Evolutionary conservation across 2,888 invertebrate genomes (phyloP).

Genomic region (Luffia ferchaultella): DNA sequence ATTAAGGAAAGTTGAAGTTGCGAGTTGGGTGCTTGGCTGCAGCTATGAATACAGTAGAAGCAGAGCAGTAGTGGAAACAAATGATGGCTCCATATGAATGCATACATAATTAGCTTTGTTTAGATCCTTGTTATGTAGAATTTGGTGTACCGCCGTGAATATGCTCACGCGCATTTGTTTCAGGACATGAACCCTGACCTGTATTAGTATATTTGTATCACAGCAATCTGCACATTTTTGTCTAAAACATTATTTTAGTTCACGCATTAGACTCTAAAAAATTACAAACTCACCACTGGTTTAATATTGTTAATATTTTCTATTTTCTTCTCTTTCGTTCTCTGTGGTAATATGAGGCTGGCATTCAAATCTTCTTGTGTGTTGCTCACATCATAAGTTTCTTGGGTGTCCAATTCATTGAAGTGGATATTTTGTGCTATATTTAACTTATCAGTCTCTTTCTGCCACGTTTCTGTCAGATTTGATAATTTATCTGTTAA

Average conservation of each 20-base stretch:
- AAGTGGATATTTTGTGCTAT: conserved; percentile 40
- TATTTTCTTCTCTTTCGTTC: conserved; percentile 34
- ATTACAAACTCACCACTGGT: conserved; percentile 39
- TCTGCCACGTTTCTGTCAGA: conserved; percentile 56
- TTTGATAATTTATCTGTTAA: conserved; percentile 80
- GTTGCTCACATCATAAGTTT: conserved; percentile 43
- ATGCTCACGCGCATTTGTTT: too few relatives aligned
- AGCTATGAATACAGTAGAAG: too few relatives aligned
- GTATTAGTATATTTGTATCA: too few relatives aligned
- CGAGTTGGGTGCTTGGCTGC: too few relatives aligned
- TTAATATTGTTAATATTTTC: conserved; percentile 40
- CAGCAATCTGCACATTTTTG: too few relatives aligned
- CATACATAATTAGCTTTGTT: conserved; percentile 4
- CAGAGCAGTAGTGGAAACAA: too few relatives aligned
- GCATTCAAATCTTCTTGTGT: conserved; percentile 39
- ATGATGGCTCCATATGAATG: too few relatives aligned
- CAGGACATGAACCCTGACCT: too few relatives aligned
- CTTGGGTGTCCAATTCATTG: conserved; percentile 41
- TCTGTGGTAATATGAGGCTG: conserved; percentile 52
- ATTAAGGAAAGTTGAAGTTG: conserved; percentile 3
- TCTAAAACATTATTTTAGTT: too few relatives aligned
- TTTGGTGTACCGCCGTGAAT: too few relatives aligned
- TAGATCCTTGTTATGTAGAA: too few relatives aligned
- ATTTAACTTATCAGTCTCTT: conserved; percentile 33
- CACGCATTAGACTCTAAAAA: too few relatives aligned